These are phyloP conservation scores for Odontocolon sp. DNA, from an alignment of 2,888 invertebrate species.

Conservation along the genomic window DNA sequence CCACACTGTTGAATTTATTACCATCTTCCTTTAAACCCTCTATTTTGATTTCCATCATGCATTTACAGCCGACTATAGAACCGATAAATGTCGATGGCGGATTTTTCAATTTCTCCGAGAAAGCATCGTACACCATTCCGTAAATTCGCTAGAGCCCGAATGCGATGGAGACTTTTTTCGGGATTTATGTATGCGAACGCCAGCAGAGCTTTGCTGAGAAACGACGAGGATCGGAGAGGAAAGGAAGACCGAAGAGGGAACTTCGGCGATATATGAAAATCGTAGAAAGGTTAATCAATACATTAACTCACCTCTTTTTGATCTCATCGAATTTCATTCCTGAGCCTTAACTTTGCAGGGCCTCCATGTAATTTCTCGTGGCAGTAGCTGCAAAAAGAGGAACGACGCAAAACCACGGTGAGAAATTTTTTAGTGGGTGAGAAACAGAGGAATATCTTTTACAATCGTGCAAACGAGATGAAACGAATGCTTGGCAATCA, in stretches of 20 bases:
- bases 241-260: neutral
- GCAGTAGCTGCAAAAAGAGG: neutral
- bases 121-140: neutral
- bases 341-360: conserved; percentile 18
- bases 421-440: neutral
- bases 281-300: conserved; percentile 16
- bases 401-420: neutral
- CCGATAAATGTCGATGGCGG: conserved; percentile 35
- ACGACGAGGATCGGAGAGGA: neutral
- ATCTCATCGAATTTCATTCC: conserved; percentile 10
- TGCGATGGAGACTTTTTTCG: conserved; percentile 29
- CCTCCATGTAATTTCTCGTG: conserved; percentile 37
- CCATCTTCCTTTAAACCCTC: too few species aligned
- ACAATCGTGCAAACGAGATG: conserved; percentile 1
- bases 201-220: conserved; percentile 16
- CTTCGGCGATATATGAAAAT: conserved; percentile 4
- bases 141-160: conserved; percentile 24
- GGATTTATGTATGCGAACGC: conserved; percentile 44
- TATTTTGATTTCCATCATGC: neutral
- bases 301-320: neutral
- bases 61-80: neutral
- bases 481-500: conserved; percentile 62
- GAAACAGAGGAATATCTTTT: conserved; percentile 17
- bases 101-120: conserved; percentile 52
- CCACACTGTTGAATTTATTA: too few species aligned